Evolutionary conservation across 2,113 vertebrate species (phyloP), one percentile per base, ranked within the genome.

Genomic region (Albula glossodonta): DNA sequence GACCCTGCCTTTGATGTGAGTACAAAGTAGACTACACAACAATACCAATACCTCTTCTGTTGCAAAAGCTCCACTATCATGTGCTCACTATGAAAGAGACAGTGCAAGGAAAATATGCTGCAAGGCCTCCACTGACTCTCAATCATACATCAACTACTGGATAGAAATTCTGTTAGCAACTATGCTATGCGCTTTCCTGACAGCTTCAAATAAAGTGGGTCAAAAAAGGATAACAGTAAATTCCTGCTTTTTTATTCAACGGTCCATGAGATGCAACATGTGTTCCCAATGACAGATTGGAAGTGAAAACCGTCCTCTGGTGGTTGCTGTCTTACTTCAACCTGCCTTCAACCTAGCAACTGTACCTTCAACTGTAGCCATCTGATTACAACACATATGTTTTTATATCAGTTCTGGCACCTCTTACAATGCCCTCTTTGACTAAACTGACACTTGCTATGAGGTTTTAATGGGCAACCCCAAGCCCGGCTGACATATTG

Each of bases 391-490:
- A 49, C 82, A 56, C 81, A 82, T 66, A 49, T 0, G 60, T 83
- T 52, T 15, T 19, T 0, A 74, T 66, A 82, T 86, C 89, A 84
- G 77, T 83, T 86, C 60, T 51, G 87, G 53, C 84, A 82, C 85
- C 78, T 85, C 50, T 86, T 77, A 79, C 78, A 70, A 84, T 56
- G n/a, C 41, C 25, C 82, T 78, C 31, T 85, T 80, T 57, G 8
- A 57, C 51, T 50, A 0, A 87, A 81, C 13, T 85, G 83, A 88
- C 85, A 11, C 83, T 52, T 82, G 83, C 81, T 81, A 66, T 88
- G 79, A 49, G 87, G 80, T 85, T 50, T n/a, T 50, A 90, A 15
- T n/a, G 87, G 87, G 84, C 85, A 48, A 15, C 49, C 9, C 53
- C 17, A 3, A 79, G 74, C 49, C 41, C 25, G 78, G 57, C 77